Evolutionary conservation across 1,140 invertebrate genomes (phyloP), one percentile per base, ranked within the genome.

Genomic region (Ceratosolen fusciceps): DNA sequence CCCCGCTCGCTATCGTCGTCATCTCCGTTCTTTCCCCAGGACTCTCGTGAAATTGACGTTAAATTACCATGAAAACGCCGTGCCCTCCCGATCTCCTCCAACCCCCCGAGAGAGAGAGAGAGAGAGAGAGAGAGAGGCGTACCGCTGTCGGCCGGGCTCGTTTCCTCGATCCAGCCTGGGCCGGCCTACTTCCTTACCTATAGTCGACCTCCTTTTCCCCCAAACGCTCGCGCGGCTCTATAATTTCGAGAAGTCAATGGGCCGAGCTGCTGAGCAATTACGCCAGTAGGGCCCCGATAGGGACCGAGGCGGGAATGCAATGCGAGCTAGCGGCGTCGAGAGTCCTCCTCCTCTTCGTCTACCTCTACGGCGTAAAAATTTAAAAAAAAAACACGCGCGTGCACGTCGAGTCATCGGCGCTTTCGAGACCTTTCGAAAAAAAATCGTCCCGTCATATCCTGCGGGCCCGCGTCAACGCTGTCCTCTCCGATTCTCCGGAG

Each of bases 241-340:
- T 78, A 78, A 78, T 78, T 78, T 72, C 37, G 14, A 78, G 43
- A n/a, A 71, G 76, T 72, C 68, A 21, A 72, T 72, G 58, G 56
- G 76, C 76, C 29, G 65, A 24, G 29, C 74, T 9, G 24, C 56
- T 0, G 54, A 14, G 71, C 43, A 72, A 72, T 78, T 78, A 62
- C 49, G n/a, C 9, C 14, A 9, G 39, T 49, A 73, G 67, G 60
- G 34, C 29, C n/a, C 21, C n/a, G 16, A 68, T 68, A 70, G 54
- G 49, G 52, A n/a, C 65, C 70, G 52, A 16, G 67, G 12, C 9
- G 4, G 43, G 47, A 43, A 71, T 29, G 34, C 67, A 31, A 29
- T 39, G 62, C 43, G 74, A 76, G 60, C 65, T 77, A 77, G 75
- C 75, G 12, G n/a, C n/a, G 60, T 71, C 34, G 52, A 31, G 65